Evolutionary conservation across 2,797 vertebrate species (phyloP).

Genomic region (Sarcoramphus papa): DNA sequence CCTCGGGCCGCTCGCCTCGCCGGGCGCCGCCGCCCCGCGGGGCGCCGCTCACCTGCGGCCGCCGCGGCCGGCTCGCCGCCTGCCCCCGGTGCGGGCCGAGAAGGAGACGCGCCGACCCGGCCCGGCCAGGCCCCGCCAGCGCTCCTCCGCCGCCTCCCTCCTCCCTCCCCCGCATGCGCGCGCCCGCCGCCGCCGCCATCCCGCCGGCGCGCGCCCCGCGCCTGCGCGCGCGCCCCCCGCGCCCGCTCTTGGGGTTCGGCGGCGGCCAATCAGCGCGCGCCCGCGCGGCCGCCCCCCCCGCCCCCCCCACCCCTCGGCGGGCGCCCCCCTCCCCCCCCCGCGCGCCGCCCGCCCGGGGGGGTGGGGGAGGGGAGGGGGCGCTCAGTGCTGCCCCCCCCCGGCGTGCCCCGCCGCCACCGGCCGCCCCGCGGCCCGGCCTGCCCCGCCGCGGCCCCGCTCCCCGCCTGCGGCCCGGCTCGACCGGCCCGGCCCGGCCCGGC

Average conservation of each 20-base stretch:
- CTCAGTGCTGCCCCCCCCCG: background rate
- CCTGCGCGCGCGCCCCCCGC: constrained; percentile 17
- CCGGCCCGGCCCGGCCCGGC: background rate
- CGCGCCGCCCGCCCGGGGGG: background rate
- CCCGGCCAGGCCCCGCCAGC: constrained; percentile 61
- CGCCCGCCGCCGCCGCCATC: constrained; percentile 57
- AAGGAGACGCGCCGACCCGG: constrained; percentile 53
- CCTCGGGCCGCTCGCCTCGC: background rate
- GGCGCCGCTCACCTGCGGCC: constrained; percentile 31
- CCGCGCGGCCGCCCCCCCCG: background rate
- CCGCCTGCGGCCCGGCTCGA: background rate
- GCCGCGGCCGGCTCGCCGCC: constrained; percentile 29
- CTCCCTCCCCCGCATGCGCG: constrained; percentile 64
- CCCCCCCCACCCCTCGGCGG: background rate
- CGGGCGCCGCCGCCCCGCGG: constrained; percentile 3
- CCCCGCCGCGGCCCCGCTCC: background rate
- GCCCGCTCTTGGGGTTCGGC: constrained; percentile 68
- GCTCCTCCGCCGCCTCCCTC: background rate
- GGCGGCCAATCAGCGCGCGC: constrained; percentile 64
- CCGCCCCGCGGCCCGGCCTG: background rate
- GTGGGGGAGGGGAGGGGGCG: background rate
- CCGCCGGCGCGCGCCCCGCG: constrained; percentile 37
- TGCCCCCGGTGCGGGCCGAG: constrained; percentile 20
- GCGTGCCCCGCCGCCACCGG: background rate
- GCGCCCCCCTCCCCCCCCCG: background rate